These are phyloP conservation scores for Tipula unca DNA, from an alignment of 2,888 invertebrate species.

Conservation along the genomic window DNA sequence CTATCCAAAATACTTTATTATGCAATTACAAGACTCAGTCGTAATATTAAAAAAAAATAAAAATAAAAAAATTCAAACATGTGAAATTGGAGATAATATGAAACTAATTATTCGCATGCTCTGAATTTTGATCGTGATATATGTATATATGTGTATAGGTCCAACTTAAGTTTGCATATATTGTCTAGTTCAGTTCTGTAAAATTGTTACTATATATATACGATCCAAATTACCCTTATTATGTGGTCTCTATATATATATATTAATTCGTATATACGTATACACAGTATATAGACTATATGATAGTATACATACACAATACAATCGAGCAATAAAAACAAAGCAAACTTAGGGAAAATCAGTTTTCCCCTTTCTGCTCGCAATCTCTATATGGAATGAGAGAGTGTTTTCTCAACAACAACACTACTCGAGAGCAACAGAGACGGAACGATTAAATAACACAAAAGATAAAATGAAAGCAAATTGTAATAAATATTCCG, in stretches of 20 bases:
- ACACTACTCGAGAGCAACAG: not conserved
- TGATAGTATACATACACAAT: no score
- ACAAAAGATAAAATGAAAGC: not conserved
- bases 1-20: no score
- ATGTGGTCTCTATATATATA: not conserved
- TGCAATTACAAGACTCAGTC: no score
- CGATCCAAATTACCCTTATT: not conserved
- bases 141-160: no score
- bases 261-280: not conserved
- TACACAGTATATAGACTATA: not conserved
- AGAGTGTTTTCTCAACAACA: not conserved
- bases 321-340: not conserved
- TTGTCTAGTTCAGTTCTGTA: not conserved
- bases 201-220: not conserved
- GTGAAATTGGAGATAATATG: no score
- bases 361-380: not conserved
- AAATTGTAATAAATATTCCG: not conserved
- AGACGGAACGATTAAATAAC: not conserved
- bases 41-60: no score
- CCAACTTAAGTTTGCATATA: no score
- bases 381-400: not conserved
- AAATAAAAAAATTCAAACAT: no score
- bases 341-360: not conserved
- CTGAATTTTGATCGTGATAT: no score
- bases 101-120: no score